These are phyloP conservation scores for Deroptyus accipitrinus DNA, from an alignment of 2,113 vertebrate genomes.

Conservation along the genomic window DNA sequence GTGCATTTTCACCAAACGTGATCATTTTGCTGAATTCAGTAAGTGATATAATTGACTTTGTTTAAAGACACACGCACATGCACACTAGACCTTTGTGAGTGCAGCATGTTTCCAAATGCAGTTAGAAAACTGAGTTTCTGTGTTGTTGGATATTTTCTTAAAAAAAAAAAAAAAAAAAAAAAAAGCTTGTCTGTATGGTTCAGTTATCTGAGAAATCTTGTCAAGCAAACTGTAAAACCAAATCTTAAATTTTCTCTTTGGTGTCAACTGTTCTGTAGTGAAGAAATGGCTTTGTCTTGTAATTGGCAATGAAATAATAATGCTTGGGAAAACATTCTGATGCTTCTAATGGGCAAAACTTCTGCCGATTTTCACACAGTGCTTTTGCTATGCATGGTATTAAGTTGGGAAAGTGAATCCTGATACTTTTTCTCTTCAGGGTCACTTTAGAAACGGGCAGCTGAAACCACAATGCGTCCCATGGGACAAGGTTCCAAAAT, in stretches of 20 bases:
- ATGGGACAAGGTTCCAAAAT: constrained; percentile 73
- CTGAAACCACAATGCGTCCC: constrained; percentile 75
- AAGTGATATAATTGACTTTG: constrained; percentile 48
- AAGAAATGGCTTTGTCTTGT: constrained; percentile 74
- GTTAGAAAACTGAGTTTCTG: constrained; percentile 65
- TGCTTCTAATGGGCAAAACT: constrained; percentile 72
- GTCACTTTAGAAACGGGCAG: constrained; percentile 75
- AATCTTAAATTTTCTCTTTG: constrained; percentile 69
- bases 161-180: background rate
- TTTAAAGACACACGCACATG: constrained; percentile 7
- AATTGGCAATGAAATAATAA: constrained; percentile 74
- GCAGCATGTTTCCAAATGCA: constrained; percentile 69
- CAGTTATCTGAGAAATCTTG: constrained; percentile 40
- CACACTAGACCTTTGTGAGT: constrained; percentile 36
- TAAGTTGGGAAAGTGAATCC: constrained; percentile 71
- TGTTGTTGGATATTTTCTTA: constrained; percentile 42
- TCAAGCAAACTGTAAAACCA: constrained; percentile 70
- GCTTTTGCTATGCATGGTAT: constrained; percentile 80
- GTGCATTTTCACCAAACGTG: constrained; percentile 50
- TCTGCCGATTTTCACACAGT: constrained; percentile 74
- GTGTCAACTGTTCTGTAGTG: constrained; percentile 75
- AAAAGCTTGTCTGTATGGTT: constrained; percentile 50
- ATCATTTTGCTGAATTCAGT: constrained; percentile 46
- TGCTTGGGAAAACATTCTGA: constrained; percentile 74
- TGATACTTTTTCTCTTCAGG: constrained; percentile 53